These are phyloP conservation scores for Drepana falcataria DNA, from an alignment of 2,888 invertebrate species.

Conservation along the genomic window DNA sequence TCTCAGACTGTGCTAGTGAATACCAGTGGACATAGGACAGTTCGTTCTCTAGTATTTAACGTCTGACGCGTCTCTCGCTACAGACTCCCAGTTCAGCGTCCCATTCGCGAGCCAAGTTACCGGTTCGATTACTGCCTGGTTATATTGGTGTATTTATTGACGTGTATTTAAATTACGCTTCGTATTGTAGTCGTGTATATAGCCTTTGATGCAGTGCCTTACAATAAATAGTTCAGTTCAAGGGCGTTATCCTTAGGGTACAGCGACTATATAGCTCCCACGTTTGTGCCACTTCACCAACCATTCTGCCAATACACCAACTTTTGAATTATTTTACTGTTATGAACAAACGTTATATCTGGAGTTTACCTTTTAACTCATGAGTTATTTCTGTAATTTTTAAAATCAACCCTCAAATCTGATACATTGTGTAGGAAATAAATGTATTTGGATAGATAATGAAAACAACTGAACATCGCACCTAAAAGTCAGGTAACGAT, in stretches of 20 bases:
- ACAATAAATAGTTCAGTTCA: slow-evolving; percentile 34
- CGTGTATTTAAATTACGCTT: slow-evolving; percentile 56
- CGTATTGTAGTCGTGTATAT: slow-evolving; percentile 52
- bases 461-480: too few relatives aligned
- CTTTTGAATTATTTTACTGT: too few relatives aligned
- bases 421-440: too few relatives aligned
- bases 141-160: slow-evolving; percentile 32
- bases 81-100: not conserved
- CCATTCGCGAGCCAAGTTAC: slow-evolving; percentile 26
- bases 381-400: too few relatives aligned
- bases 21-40: slow-evolving; percentile 60
- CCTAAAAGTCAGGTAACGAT: too few relatives aligned
- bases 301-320: too few relatives aligned
- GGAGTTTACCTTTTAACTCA: too few relatives aligned
- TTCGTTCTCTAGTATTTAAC: slow-evolving; percentile 47
- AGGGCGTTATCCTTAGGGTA: slow-evolving; percentile 17
- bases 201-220: slow-evolving; percentile 49
- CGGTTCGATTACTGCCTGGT: slow-evolving; percentile 27
- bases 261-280: not conserved
- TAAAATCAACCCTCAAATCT: too few relatives aligned
- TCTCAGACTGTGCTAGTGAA: slow-evolving; percentile 37
- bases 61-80: not conserved
- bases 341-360: too few relatives aligned
- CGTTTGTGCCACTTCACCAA: not conserved
- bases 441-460: too few relatives aligned